phyloP scores from a whole-genome alignment of 2,888 invertebrate species.

The Pheosia tremula region DNA sequence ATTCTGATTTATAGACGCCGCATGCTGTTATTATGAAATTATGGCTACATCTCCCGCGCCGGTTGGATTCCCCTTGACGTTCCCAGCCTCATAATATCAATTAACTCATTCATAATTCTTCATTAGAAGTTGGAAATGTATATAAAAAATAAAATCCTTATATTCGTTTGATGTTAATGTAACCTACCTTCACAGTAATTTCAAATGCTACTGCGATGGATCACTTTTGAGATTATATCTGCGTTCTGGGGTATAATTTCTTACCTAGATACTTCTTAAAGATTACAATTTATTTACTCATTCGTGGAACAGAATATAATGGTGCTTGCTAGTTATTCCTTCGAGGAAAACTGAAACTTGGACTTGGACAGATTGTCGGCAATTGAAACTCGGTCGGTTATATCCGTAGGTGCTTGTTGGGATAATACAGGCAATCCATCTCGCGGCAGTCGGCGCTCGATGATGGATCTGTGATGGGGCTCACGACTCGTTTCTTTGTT shows the following conservation, averaged over 20 bases:
- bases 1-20: slow-evolving; percentile 79
- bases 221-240: neutral
- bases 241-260: neutral
- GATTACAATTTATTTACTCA: slow-evolving; percentile 41
- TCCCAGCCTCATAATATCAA: slow-evolving; percentile 74
- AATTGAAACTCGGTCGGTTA: slow-evolving; percentile 66
- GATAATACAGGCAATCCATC: slow-evolving; percentile 79
- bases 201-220: neutral
- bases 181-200: neutral
- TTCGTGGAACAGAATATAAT: slow-evolving; percentile 44
- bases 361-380: slow-evolving; percentile 72
- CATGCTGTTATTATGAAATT: slow-evolving; percentile 74
- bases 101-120: slow-evolving; percentile 74
- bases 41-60: slow-evolving; percentile 62
- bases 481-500: slow-evolving; percentile 76
- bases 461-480: slow-evolving; percentile 79
- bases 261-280: slow-evolving; percentile 38
- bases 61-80: slow-evolving; percentile 65
- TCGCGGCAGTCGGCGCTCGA: slow-evolving; percentile 62
- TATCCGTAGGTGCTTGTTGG: slow-evolving; percentile 68
- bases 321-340: slow-evolving; percentile 57
- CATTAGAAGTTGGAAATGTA: slow-evolving; percentile 50
- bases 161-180: neutral
- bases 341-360: slow-evolving; percentile 56
- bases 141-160: slow-evolving; percentile 39